These are phyloP conservation scores for Nineta flava DNA, from an alignment of 2,888 invertebrate species.

Conservation along the genomic window DNA sequence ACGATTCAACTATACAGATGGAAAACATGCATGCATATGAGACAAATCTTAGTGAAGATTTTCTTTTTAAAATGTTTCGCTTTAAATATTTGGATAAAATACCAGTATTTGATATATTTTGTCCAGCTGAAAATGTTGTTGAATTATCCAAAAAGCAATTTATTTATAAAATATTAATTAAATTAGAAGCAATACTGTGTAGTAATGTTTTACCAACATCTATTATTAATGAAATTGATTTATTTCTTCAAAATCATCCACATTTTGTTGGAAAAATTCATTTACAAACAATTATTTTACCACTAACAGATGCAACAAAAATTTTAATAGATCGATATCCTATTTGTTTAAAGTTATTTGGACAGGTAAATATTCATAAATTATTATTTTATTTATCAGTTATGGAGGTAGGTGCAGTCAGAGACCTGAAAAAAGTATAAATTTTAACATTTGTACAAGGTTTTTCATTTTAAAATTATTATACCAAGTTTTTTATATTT, in stretches of 20 bases:
- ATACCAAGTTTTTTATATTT: too few relatives aligned
- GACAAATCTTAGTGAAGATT: neutral
- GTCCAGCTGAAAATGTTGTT: neutral
- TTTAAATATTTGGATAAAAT: neutral
- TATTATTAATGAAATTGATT: constrained; percentile 40
- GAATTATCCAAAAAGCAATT: neutral
- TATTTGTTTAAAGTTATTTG: constrained; percentile 43
- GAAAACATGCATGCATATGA: neutral
- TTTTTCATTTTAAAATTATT: too few relatives aligned
- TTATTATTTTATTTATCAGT: too few relatives aligned
- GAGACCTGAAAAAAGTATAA: too few relatives aligned
- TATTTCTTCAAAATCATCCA: constrained; percentile 39
- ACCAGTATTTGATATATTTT: neutral
- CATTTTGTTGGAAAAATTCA: constrained; percentile 35
- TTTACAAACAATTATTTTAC: constrained; percentile 32
- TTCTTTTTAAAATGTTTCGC: neutral
- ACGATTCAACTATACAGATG: neutral
- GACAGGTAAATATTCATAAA: constrained; percentile 35
- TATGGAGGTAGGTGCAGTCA: too few relatives aligned
- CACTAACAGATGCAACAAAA: constrained; percentile 32
- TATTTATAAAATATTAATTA: neutral
- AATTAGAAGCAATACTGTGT: constrained; percentile 39
- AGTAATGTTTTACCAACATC: constrained; percentile 35
- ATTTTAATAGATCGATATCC: constrained; percentile 42
- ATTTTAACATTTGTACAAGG: too few relatives aligned